Conservation (phyloP, 2,113 vertebrate genomes). For the Delphinapterus leucas region DNA sequence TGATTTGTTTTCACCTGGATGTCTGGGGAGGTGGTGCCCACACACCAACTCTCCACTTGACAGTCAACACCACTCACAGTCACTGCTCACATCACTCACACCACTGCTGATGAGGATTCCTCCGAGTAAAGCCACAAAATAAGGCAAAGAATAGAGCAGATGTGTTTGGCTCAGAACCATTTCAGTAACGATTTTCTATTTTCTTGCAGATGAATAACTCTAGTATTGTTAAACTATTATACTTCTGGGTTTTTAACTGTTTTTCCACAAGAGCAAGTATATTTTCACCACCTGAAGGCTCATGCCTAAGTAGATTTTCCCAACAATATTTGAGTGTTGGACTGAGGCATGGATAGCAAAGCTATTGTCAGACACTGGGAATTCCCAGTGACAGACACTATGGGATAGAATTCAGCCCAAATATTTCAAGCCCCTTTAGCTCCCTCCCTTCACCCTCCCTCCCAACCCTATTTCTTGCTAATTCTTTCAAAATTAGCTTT, state of each 20-base stretch:
- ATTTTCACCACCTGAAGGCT: background rate
- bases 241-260: background rate
- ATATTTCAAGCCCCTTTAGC: background rate
- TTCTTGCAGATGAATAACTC: background rate
- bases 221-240: background rate
- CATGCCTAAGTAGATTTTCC: background rate
- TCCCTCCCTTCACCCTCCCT: too few relatives aligned
- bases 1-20: constrained; percentile 21
- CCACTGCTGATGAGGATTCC: background rate
- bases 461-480: background rate
- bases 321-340: background rate
- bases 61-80: background rate
- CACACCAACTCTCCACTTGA: background rate
- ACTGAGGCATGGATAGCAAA: background rate
- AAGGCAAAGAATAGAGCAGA: background rate
- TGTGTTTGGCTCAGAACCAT: background rate
- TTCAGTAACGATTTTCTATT: background rate
- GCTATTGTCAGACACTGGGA: background rate
- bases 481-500: constrained; percentile 24
- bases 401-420: background rate
- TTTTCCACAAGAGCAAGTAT: background rate
- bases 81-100: background rate
- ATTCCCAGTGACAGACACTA: background rate
- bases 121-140: background rate
- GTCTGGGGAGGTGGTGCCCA: background rate